phyloP scores from a whole-genome alignment of 2,113 vertebrate genomes.

The Elaphurus davidianus region DNA sequence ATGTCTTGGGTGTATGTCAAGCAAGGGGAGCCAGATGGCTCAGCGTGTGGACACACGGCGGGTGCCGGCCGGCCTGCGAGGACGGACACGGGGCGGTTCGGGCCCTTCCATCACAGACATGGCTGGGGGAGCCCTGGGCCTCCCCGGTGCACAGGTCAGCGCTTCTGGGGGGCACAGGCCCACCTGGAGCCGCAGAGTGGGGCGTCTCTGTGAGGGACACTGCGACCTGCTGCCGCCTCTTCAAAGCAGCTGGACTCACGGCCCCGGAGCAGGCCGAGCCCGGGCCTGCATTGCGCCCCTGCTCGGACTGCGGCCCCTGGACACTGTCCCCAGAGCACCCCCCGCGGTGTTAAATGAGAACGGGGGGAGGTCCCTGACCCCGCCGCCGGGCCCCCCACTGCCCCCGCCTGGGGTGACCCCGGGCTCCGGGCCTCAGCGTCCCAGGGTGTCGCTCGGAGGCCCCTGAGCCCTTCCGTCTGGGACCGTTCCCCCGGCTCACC shows the following conservation, averaged over 20 bases:
- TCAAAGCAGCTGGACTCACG: background rate
- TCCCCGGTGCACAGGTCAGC: background rate
- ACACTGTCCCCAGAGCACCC: fast-evolving
- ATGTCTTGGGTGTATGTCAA: too few species aligned
- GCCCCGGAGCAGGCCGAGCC: fast-evolving
- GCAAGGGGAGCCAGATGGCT: background rate
- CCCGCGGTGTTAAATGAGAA: background rate
- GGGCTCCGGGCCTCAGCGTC: background rate
- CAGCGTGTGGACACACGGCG: fast-evolving
- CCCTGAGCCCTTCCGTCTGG: fast-evolving
- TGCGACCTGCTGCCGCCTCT: background rate
- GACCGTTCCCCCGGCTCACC: fast-evolving
- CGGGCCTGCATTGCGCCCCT: fast-evolving
- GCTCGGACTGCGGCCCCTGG: fast-evolving
- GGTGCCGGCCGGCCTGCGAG: fast-evolving
- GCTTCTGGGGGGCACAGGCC: background rate
- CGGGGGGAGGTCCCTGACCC: background rate
- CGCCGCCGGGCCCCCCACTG: background rate
- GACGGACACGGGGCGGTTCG: fast-evolving
- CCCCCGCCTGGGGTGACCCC: background rate
- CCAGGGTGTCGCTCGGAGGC: fast-evolving
- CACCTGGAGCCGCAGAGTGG: background rate
- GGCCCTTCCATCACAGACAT: background rate
- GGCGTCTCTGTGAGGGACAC: fast-evolving
- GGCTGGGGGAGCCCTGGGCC: background rate